phyloP scores from a whole-genome alignment of 2,888 invertebrate species.

The Heteromyza rotundicornis region DNA sequence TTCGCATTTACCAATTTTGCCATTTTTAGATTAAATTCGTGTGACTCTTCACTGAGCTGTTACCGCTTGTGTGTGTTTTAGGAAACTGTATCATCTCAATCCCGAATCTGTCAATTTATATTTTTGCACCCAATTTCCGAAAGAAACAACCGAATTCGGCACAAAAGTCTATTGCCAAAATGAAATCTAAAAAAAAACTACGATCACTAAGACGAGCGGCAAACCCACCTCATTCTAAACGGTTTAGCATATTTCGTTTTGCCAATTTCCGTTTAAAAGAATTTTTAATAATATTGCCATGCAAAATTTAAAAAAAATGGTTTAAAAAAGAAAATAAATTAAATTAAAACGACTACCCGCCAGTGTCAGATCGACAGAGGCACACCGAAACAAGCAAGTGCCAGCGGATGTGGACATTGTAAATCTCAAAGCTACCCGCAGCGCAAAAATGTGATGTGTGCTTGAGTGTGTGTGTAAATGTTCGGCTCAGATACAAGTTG shows the following conservation, averaged over 20 bases:
- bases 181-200: neutral
- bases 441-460: neutral
- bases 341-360: too few relatives aligned
- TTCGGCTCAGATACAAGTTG: too few relatives aligned
- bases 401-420: conserved; percentile 11
- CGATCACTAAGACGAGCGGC: neutral
- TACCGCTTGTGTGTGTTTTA: neutral
- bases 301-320: neutral
- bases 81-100: neutral
- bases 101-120: neutral
- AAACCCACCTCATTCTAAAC: neutral
- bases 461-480: too few relatives aligned
- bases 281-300: conserved; percentile 33
- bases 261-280: conserved; percentile 47
- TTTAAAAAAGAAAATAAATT: neutral
- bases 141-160: conserved; percentile 10
- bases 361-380: neutral
- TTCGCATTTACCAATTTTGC: neutral
- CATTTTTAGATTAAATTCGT: neutral
- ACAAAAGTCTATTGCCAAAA: conserved; percentile 11
- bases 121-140: conserved; percentile 6
- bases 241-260: neutral
- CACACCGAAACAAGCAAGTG: conserved; percentile 3
- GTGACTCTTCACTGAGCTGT: neutral
- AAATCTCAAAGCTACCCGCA: neutral